These are phyloP conservation scores for Arenaria interpres DNA, from an alignment of 2,113 vertebrate species.

Conservation along the genomic window DNA sequence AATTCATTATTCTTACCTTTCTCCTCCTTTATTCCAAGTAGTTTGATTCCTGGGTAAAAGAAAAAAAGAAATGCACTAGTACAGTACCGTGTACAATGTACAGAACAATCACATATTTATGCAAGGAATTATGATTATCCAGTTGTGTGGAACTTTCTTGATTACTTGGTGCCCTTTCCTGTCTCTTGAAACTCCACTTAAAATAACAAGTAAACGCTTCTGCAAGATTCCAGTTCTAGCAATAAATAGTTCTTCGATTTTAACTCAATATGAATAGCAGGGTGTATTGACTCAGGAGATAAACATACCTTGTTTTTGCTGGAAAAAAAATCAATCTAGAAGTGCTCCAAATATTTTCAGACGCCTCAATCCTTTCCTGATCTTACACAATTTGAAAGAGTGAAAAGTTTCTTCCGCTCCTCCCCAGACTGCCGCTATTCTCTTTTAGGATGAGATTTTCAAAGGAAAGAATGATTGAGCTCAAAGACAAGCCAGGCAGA, in stretches of 20 bases:
- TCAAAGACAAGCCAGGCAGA: not conserved
- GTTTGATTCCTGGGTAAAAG: not conserved
- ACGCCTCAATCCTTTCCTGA: not conserved
- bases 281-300: not conserved
- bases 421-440: not conserved
- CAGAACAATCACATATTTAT: not conserved
- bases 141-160: not conserved
- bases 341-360: not conserved
- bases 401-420: not conserved
- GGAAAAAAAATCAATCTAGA: not conserved
- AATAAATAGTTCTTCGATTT: not conserved
- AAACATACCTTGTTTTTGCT: not conserved
- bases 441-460: not conserved
- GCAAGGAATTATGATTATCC: not conserved
- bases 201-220: not conserved
- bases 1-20: not conserved
- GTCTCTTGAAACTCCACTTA: not conserved
- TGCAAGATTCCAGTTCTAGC: not conserved
- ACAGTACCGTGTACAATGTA: not conserved
- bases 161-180: not conserved
- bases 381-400: not conserved
- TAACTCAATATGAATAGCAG: not conserved
- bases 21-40: not conserved
- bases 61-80: not conserved
- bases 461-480: not conserved